phyloP scores from a whole-genome alignment of 2,888 invertebrate genomes.

The Eulithis testata region DNA sequence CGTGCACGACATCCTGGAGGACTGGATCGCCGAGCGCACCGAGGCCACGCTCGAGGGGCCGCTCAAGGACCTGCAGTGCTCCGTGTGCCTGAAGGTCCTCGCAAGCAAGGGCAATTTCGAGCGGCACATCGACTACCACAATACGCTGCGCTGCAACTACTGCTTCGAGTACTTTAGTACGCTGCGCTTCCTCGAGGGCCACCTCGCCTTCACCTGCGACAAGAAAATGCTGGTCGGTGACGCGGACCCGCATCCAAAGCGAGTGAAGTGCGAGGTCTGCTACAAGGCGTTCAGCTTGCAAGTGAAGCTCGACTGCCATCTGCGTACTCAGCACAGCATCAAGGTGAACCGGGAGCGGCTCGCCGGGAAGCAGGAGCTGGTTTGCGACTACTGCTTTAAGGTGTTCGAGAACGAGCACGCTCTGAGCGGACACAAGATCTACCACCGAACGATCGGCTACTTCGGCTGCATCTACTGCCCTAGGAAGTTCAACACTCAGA shows the following conservation, averaged over 20 bases:
- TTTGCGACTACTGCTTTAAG: conserved; percentile 79
- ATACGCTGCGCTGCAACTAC: conserved; percentile 78
- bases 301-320: conserved; percentile 79
- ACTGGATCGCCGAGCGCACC: conserved; percentile 73
- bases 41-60: conserved; percentile 64
- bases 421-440: conserved; percentile 69
- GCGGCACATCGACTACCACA: conserved; percentile 79
- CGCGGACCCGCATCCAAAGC: conserved; percentile 70
- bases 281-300: conserved; percentile 80
- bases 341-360: conserved; percentile 58
- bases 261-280: conserved; percentile 75
- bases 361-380: conserved; percentile 62
- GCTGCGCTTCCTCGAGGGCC: conserved; percentile 75
- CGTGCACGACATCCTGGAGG: conserved; percentile 69
- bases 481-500: conserved; percentile 79
- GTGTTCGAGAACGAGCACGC: conserved; percentile 77
- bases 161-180: conserved; percentile 78
- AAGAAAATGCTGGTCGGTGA: conserved; percentile 75
- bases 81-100: conserved; percentile 75
- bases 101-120: conserved; percentile 79
- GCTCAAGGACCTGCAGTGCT: conserved; percentile 74
- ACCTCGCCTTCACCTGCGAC: conserved; percentile 73
- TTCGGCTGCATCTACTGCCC: conserved; percentile 81
- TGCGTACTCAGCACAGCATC: conserved; percentile 71
- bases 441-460: conserved; percentile 73